A percentile compares a stretch with the other conserved stretches of the same genome.
These are phyloP conservation scores for Acanthopleura granulata DNA, from an alignment of 2,888 invertebrate species.

Conservation along the genomic window DNA sequence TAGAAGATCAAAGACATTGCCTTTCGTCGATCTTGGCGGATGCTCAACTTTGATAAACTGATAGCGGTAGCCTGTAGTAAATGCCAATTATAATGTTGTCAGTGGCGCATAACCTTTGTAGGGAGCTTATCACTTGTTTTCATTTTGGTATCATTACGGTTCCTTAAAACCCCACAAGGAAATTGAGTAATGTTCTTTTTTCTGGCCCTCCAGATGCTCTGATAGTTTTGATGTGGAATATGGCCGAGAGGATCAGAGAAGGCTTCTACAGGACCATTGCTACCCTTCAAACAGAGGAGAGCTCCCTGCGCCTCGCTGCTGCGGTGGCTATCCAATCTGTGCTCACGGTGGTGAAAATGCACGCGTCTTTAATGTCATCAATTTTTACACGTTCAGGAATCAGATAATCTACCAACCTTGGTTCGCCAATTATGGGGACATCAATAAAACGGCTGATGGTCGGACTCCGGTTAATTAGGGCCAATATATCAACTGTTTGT, in stretches of 20 bases:
- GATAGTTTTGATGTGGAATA: not conserved
- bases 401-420: not conserved
- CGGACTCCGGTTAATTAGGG: not conserved
- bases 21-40: too few relatives aligned
- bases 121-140: too few relatives aligned
- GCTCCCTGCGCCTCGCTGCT: not conserved
- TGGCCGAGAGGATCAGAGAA: not conserved
- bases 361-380: not conserved
- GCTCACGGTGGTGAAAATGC: not conserved
- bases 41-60: too few relatives aligned
- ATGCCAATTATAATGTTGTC: too few relatives aligned
- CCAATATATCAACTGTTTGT: not conserved
- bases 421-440: not conserved
- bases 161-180: too few relatives aligned
- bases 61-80: too few relatives aligned
- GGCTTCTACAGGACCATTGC: not conserved
- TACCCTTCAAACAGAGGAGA: slow-evolving; percentile 14
- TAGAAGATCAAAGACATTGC: too few relatives aligned
- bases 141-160: too few relatives aligned
- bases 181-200: not conserved
- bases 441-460: not conserved
- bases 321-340: slow-evolving; percentile 2
- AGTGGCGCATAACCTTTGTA: too few relatives aligned
- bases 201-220: not conserved
- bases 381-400: not conserved